Evolutionary conservation across 1,140 invertebrate genomes (phyloP).

Genomic region (Zaprionus africanus): DNA sequence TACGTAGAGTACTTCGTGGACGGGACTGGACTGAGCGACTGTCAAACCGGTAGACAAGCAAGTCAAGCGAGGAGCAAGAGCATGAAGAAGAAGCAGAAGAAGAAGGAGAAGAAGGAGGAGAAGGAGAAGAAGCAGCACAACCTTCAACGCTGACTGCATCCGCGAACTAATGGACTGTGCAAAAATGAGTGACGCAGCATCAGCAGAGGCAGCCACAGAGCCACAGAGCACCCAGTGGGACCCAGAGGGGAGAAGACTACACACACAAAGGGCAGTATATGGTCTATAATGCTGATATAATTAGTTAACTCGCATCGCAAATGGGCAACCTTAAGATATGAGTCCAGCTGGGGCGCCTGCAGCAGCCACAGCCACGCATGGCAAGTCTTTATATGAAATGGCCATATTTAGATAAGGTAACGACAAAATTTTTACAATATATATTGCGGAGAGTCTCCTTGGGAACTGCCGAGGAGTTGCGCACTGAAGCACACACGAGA

Average conservation of each 20-base stretch:
- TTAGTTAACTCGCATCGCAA: not conserved
- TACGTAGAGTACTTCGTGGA: constrained; percentile 14
- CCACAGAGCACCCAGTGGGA: constrained; percentile 15
- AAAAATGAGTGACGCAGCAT: constrained; percentile 81
- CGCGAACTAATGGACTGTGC: constrained; percentile 80
- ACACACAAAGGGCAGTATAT: not conserved
- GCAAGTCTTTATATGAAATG: constrained; percentile 78
- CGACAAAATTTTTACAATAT: constrained; percentile 80
- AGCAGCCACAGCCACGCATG: constrained; percentile 34
- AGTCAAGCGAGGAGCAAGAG: not conserved
- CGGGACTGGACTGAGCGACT: constrained; percentile 62
- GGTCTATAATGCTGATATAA: not conserved
- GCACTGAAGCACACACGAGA: constrained; percentile 60
- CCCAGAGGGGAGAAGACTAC: not conserved
- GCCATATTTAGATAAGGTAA: constrained; percentile 82
- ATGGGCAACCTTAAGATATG: not conserved
- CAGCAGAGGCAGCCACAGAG: constrained; percentile 41
- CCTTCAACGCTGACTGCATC: constrained; percentile 74
- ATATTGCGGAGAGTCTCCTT: constrained; percentile 15
- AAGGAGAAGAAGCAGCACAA: constrained; percentile 45
- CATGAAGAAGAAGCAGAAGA: not conserved
- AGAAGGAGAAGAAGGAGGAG: not conserved
- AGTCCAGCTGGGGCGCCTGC: not conserved
- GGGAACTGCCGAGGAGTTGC: constrained; percentile 51
- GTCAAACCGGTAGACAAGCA: constrained; percentile 69